A percentile compares a stretch with the other conserved stretches of the same genome.
These are phyloP conservation scores for Neocrepidodera transversa DNA, from an alignment of 2,888 invertebrate genomes.

Conservation along the genomic window DNA sequence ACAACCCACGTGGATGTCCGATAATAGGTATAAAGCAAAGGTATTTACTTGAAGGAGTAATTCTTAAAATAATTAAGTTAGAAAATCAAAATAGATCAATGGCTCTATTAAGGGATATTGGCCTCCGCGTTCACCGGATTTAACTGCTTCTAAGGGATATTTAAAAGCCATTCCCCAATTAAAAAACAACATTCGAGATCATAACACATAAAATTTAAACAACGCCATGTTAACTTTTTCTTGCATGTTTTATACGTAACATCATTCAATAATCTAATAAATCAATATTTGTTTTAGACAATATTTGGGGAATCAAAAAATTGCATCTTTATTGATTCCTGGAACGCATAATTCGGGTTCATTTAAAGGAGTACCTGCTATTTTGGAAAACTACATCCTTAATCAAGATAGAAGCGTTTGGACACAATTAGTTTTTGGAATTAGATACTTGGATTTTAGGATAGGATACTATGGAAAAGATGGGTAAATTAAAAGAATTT, in stretches of 20 bases:
- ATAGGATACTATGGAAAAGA: slow-evolving; percentile 70
- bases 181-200: too few relatives aligned
- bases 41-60: slow-evolving; percentile 47
- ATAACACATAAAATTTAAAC: too few relatives aligned
- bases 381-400: slow-evolving; percentile 59
- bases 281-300: slow-evolving; percentile 40
- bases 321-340: slow-evolving; percentile 69
- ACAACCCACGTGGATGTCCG: slow-evolving; percentile 86
- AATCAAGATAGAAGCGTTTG: slow-evolving; percentile 82
- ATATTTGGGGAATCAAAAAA: slow-evolving; percentile 66
- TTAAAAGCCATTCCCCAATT: too few relatives aligned
- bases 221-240: too few relatives aligned
- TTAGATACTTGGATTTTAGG: slow-evolving; percentile 82
- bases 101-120: too few relatives aligned
- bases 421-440: slow-evolving; percentile 84
- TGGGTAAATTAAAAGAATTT: slow-evolving; percentile 41
- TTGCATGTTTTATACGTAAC: too few relatives aligned
- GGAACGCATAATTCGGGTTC: slow-evolving; percentile 76
- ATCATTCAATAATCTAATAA: background rate
- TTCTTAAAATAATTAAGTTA: too few relatives aligned
- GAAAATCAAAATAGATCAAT: too few relatives aligned
- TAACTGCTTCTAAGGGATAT: too few relatives aligned
- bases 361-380: slow-evolving; percentile 62
- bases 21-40: slow-evolving; percentile 61
- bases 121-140: too few relatives aligned